Evolutionary conservation across 2,888 invertebrate genomes (phyloP).

Genomic region (Adela reaumurella): DNA sequence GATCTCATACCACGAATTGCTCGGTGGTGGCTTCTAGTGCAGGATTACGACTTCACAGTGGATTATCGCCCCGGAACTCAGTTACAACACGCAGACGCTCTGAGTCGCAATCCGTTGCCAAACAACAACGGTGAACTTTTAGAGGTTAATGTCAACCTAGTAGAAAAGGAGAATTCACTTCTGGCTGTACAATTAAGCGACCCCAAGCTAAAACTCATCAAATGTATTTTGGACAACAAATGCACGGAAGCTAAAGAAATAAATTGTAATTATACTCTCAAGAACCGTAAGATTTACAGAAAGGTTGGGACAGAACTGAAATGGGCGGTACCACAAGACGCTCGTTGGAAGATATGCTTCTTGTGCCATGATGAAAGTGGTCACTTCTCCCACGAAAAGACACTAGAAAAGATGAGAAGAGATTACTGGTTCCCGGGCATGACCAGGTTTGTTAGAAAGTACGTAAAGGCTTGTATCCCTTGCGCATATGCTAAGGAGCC

Average conservation of each 20-base stretch:
- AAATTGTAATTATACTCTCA: conserved; percentile 1
- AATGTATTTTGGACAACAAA: neutral
- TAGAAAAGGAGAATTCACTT: conserved; percentile 11
- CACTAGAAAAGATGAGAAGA: conserved; percentile 1
- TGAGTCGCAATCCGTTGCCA: conserved; percentile 14
- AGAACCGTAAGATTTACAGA: conserved; percentile 2
- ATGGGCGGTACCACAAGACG: conserved; percentile 5
- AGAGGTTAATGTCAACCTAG: no score
- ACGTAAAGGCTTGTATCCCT: conserved; percentile 3
- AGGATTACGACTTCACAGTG: conserved; percentile 19
- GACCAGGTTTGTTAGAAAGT: conserved; percentile 3
- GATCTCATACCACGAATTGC: conserved; percentile 18
- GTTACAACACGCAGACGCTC: conserved; percentile 19
- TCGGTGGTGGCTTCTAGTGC: conserved; percentile 18
- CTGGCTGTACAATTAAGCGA: conserved; percentile 12
- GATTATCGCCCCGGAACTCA: conserved; percentile 16
- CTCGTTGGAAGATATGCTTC: conserved; percentile 2
- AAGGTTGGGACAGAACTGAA: conserved; percentile 1
- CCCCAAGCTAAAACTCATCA: conserved; percentile 1
- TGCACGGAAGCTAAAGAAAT: conserved; percentile 2
- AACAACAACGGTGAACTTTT: neutral
- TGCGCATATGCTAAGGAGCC: conserved; percentile 4
- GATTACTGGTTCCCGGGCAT: conserved; percentile 5
- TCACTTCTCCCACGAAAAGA: neutral
- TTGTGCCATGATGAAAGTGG: neutral